A percentile compares a stretch with the other conserved stretches of the same genome.
phyloP scores from a whole-genome alignment of 1,140 invertebrate species.

The Drosophila serrata region DNA sequence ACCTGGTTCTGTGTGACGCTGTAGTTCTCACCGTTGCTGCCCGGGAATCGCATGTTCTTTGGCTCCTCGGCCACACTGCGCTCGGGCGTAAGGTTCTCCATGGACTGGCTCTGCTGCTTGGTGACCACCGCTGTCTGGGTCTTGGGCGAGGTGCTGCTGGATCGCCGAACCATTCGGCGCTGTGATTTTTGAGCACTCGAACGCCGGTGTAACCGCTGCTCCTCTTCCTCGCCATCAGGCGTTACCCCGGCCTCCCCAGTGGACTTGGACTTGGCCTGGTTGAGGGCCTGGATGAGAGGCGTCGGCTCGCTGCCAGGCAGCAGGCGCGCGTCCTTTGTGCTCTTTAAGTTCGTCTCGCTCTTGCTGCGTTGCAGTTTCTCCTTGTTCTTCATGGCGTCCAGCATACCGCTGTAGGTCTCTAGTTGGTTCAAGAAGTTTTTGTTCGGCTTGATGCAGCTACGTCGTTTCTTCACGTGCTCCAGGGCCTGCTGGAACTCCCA shows the following conservation, averaged over 20 bases:
- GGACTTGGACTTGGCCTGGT: conserved; percentile 82
- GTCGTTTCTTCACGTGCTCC: conserved; percentile 94
- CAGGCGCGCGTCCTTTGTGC: conserved; percentile 84
- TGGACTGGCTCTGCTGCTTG: conserved; percentile 86
- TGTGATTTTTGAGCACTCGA: conserved; percentile 65
- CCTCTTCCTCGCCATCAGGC: conserved; percentile 34
- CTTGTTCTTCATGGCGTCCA: conserved; percentile 98
- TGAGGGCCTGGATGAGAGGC: conserved; percentile 87
- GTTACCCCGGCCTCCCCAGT: conserved; percentile 32
- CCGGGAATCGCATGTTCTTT: conserved; percentile 92
- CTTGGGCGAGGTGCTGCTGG: conserved; percentile 82
- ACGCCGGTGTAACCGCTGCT: conserved; percentile 72
- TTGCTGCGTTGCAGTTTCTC: conserved; percentile 96
- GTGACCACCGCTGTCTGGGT: conserved; percentile 79
- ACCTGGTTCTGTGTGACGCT: conserved; percentile 96
- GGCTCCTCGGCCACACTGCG: conserved; percentile 86
- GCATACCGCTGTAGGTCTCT: conserved; percentile 97
- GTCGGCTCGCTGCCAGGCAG: conserved; percentile 88
- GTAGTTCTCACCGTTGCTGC: conserved; percentile 93
- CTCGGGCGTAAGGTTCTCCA: conserved; percentile 88
- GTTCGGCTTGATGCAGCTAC: conserved; percentile 98
- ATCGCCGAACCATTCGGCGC: conserved; percentile 75
- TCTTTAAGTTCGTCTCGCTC: conserved; percentile 95
- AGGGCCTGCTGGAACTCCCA: conserved; percentile 96
- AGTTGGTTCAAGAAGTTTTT: conserved; percentile 96